Conservation (phyloP, 2,113 vertebrate species). For the Corythornis madagascariensis region DNA sequence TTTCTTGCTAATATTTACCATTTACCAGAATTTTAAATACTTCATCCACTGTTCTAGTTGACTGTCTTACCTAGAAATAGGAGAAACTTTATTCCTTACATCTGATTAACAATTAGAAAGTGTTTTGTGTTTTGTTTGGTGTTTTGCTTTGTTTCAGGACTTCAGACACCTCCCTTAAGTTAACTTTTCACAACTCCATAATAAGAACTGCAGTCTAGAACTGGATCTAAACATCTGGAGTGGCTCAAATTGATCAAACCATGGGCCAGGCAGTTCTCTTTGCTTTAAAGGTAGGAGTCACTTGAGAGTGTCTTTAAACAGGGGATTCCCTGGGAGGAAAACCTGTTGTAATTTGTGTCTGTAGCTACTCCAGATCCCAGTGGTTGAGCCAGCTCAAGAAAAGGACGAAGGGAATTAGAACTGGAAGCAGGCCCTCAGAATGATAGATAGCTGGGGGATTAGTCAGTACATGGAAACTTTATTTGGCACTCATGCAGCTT, state of each 20-base stretch:
- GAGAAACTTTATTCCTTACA: background rate
- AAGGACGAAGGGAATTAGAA: background rate
- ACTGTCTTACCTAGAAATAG: background rate
- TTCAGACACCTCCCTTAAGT: background rate
- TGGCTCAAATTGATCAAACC: background rate
- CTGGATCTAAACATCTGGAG: background rate
- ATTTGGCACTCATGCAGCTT: constrained; percentile 8
- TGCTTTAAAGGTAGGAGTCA: background rate
- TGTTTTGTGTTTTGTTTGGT: too few species aligned
- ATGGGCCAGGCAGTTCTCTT: background rate
- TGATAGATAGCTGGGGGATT: constrained; percentile 10
- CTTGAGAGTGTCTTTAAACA: background rate
- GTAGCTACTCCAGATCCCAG: background rate
- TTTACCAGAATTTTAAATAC: background rate
- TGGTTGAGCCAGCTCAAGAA: background rate
- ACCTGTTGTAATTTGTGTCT: background rate
- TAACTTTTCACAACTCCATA: background rate
- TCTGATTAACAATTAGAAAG: background rate
- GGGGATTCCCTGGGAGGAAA: background rate
- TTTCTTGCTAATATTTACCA: background rate
- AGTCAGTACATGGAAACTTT: constrained; percentile 34
- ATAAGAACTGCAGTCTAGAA: background rate
- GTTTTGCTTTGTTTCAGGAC: background rate
- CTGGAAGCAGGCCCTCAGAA: background rate
- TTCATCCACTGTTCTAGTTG: background rate